Conservation (phyloP, 2,888 invertebrate genomes). For the Labia minor region DNA sequence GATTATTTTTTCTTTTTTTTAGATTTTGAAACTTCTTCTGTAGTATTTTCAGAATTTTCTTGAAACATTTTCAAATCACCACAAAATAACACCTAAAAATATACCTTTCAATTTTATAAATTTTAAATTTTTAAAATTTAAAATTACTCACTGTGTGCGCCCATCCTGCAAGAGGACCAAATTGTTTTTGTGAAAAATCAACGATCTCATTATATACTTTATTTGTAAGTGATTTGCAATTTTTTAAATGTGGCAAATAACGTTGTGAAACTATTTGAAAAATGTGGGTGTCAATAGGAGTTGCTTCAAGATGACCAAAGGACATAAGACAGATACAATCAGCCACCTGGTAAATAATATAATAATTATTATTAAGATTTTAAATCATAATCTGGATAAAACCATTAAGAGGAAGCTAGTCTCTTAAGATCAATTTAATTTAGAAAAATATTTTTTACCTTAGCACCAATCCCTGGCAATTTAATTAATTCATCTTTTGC, state of each 20-base stretch:
- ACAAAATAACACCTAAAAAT: conserved; percentile 60
- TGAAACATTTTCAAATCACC: conserved; percentile 68
- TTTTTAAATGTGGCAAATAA: conserved; percentile 65
- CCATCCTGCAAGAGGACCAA: conserved; percentile 87
- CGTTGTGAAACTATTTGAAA: conserved; percentile 75
- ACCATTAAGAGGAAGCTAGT: no score
- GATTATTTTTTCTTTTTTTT: conserved; percentile 21
- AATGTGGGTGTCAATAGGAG: conserved; percentile 95
- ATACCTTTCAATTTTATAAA: not conserved
- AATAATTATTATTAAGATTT: no score
- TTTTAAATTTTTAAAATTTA: conserved; percentile 9
- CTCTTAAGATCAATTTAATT: no score
- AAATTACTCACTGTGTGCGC: conserved; percentile 75
- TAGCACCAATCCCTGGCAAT: conserved; percentile 84
- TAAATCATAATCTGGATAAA: conserved; percentile 16
- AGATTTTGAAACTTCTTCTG: conserved; percentile 17
- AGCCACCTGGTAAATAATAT: conserved; percentile 56
- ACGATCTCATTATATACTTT: conserved; percentile 80
- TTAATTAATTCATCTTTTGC: conserved; percentile 63
- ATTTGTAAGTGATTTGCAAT: conserved; percentile 66
- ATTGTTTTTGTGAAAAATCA: conserved; percentile 62
- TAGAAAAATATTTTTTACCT: no score
- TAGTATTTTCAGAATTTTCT: conserved; percentile 28
- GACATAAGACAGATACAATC: conserved; percentile 98
- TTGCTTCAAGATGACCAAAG: conserved; percentile 70